phyloP scores from a whole-genome alignment of 2,113 vertebrate species.

The Campylomormyrus numenius region DNA sequence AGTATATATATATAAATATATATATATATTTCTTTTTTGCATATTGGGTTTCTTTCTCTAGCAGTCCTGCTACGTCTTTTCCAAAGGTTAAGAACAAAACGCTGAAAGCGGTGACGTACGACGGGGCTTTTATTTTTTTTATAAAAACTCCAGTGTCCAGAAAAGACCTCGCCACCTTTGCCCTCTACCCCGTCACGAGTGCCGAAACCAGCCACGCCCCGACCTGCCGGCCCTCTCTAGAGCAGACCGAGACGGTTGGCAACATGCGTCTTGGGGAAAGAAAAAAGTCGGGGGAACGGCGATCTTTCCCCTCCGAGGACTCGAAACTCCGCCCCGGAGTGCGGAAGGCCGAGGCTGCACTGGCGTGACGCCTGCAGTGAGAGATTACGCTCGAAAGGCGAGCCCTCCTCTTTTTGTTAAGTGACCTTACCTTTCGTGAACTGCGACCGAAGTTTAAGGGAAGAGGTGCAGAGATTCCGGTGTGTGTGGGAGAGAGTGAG shows the following conservation, averaged over 20 bases:
- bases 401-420: constrained; percentile 62
- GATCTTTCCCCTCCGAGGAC: constrained; percentile 16
- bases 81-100: constrained; percentile 31
- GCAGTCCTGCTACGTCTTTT: constrained; percentile 36
- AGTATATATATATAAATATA: constrained; percentile 10
- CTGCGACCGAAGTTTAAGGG: constrained; percentile 54
- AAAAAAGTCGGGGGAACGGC: constrained; percentile 32
- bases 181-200: constrained; percentile 11
- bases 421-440: constrained; percentile 70
- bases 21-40: constrained; percentile 17
- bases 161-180: constrained; percentile 23
- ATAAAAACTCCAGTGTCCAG: background rate
- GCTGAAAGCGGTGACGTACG: constrained; percentile 51
- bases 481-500: constrained; percentile 1
- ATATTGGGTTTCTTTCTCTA: constrained; percentile 42
- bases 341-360: constrained; percentile 53
- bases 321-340: background rate
- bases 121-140: constrained; percentile 34
- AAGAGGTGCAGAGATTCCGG: constrained; percentile 19
- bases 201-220: constrained; percentile 30
- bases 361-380: constrained; percentile 63
- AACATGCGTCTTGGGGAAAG: constrained; percentile 14
- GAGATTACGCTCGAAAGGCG: constrained; percentile 65
- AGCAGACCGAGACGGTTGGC: constrained; percentile 19
- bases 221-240: constrained; percentile 31